These are phyloP conservation scores for Linurgus olivaceus DNA, from an alignment of 2,797 vertebrate species.

Conservation along the genomic window DNA sequence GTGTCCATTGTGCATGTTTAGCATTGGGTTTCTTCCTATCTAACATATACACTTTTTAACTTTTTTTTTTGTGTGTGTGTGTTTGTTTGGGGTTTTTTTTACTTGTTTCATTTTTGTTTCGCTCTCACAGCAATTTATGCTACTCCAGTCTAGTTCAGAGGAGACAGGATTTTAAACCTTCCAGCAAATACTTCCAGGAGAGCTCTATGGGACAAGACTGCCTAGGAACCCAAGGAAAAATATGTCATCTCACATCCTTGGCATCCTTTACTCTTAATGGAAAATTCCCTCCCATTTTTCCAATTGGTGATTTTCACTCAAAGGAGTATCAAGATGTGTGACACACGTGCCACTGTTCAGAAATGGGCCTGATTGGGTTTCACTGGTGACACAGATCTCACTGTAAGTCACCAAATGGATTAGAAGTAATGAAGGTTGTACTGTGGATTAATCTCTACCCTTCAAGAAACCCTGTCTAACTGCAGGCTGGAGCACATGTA, in stretches of 20 bases:
- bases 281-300: background rate
- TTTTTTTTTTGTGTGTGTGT: fast-evolving
- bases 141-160: background rate
- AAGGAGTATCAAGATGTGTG: background rate
- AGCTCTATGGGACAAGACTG: background rate
- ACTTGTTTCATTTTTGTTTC: background rate
- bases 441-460: background rate
- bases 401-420: background rate
- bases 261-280: background rate
- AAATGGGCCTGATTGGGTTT: background rate
- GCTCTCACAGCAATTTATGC: background rate
- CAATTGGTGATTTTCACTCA: background rate
- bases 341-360: background rate
- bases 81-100: background rate
- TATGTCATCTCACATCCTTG: background rate
- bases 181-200: background rate
- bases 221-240: fast-evolving
- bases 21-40: background rate
- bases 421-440: background rate
- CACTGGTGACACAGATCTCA: background rate
- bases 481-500: background rate
- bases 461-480: background rate
- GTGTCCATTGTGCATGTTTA: background rate
- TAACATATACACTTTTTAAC: background rate
- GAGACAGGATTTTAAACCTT: background rate